Evolutionary conservation across 2,888 invertebrate genomes (phyloP), one percentile per base, ranked within the genome.

Genomic region (Platycheirus rosarum): DNA sequence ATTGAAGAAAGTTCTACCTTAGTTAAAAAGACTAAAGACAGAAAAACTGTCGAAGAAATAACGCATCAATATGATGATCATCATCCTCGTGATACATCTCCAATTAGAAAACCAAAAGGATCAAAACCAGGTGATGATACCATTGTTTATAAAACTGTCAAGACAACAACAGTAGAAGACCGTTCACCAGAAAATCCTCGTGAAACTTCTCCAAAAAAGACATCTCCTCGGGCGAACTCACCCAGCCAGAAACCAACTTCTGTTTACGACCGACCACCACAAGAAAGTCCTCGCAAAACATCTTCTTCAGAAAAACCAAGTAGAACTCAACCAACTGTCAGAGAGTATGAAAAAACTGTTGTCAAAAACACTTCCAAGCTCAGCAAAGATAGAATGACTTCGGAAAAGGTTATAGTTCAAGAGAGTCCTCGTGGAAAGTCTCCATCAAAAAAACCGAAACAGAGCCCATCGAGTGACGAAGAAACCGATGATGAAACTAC

Each of bases 361-460:
- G 8, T 42, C 0, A 62, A 55, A 11, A 68, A 26, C 5, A 68
- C 40, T 11, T 32, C 46, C 0, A 68, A 55, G 13, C 35, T 14
- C 8, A 77, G 32, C 9, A 76, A 53, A 0, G 69, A 69, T 23
- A 49, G 16, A 2, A 51, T 1, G 3, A 57, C 44, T 13, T 57
- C 46, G 0, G 51, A 62, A 1, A 62, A 63, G 32, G 51, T 35
- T 29, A 70, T 14, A 37, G n/a, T n/a, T 29, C 29, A 40, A 20
- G 68, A 73, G 48, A 48, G 42, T 26, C 62, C 51, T 14, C 57
- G 65, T 2, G 49, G 55, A 1, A 65, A 26, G 16, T 70, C 70
- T 48, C 78, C 84, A 18, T 70, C 68, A 6, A 77, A 71, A 44
- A 75, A 71, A 7, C 70, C 55, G 23, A 55, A 42, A 53, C 23